These are phyloP conservation scores for Erpornis zantholeuca DNA, from an alignment of 2,113 vertebrate species.

Conservation along the genomic window DNA sequence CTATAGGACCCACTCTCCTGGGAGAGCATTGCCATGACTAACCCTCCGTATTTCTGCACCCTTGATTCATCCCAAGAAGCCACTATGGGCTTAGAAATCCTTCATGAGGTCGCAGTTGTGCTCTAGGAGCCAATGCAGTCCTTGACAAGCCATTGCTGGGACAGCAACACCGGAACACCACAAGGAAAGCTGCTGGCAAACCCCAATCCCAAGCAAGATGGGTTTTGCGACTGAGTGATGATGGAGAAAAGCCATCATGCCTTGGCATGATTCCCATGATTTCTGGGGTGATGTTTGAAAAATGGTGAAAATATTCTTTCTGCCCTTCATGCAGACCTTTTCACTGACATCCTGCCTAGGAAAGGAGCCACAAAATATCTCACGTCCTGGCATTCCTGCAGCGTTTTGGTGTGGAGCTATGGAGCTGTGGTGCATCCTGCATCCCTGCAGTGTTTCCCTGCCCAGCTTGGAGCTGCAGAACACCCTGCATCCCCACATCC, in stretches of 20 bases:
- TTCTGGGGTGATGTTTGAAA: neutral
- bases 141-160: neutral
- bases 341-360: neutral
- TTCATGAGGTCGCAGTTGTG: neutral
- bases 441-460: neutral
- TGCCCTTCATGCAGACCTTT: neutral
- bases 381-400: neutral
- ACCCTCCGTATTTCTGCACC: neutral
- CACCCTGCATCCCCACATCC: neutral
- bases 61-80: neutral
- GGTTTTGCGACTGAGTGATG: neutral
- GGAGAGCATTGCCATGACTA: neutral
- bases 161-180: rapidly evolving
- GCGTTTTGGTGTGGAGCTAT: neutral
- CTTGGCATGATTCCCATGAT: neutral
- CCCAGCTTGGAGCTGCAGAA: neutral
- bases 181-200: neutral
- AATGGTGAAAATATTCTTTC: neutral
- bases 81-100: neutral
- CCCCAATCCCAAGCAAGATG: neutral
- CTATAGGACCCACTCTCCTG: neutral
- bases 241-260: neutral
- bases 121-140: neutral
- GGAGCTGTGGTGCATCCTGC: neutral
- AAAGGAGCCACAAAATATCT: neutral